Evolutionary conservation across 1,140 invertebrate genomes (phyloP).

Genomic region (Scaptomyza pallida): DNA sequence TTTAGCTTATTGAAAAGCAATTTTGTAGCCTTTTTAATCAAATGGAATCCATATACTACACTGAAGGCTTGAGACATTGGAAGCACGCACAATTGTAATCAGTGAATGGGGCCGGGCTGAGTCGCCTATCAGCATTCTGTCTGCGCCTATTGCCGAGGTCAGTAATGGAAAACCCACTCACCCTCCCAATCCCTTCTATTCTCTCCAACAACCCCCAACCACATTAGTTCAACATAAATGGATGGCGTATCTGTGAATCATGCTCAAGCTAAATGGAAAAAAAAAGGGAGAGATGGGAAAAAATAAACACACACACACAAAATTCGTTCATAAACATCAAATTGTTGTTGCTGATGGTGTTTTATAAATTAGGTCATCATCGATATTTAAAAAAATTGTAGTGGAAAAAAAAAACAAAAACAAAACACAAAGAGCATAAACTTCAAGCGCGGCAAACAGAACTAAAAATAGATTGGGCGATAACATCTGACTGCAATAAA

Average conservation of each 20-base stretch:
- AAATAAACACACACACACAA: conserved; percentile 27
- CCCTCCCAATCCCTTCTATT: background rate
- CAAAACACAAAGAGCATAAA: conserved; percentile 22
- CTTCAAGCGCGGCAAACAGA: conserved; percentile 39
- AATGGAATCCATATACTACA: conserved; percentile 24
- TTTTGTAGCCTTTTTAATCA: conserved; percentile 65
- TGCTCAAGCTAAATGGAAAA: conserved; percentile 26
- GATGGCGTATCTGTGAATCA: conserved; percentile 49
- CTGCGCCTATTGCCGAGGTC: conserved; percentile 63
- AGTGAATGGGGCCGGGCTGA: conserved; percentile 11
- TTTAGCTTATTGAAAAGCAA: conserved; percentile 60
- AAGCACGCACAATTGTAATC: conserved; percentile 64
- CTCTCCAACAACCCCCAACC: background rate
- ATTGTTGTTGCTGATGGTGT: conserved; percentile 18
- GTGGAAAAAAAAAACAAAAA: conserved; percentile 6
- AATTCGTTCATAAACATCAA: conserved; percentile 21
- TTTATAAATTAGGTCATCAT: conserved; percentile 69
- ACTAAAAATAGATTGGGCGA: conserved; percentile 36
- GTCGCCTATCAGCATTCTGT: conserved; percentile 22
- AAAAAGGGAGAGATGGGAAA: conserved; percentile 21
- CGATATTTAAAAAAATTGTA: conserved; percentile 19
- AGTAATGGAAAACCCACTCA: conserved; percentile 53
- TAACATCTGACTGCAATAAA: conserved; percentile 33
- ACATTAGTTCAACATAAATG: conserved; percentile 4
- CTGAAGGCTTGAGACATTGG: background rate